Conservation (phyloP, 2,113 vertebrate species). For the Odontophorus gujanensis region DNA sequence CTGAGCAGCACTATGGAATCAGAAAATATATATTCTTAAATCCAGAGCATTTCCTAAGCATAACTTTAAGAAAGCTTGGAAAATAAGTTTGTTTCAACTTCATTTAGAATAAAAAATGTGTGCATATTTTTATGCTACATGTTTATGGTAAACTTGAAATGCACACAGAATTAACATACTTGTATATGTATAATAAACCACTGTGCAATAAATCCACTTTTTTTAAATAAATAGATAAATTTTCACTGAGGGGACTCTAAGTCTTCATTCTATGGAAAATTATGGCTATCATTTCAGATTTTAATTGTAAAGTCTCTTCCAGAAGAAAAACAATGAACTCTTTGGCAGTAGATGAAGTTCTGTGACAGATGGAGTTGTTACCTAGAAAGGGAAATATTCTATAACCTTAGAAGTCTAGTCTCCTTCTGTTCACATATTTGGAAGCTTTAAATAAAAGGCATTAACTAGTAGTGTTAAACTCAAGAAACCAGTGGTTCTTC, state of each 20-base stretch:
- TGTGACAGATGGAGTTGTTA: not conserved
- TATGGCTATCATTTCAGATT: not conserved
- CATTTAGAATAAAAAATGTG: not conserved
- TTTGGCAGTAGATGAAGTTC: not conserved
- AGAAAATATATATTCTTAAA: not conserved
- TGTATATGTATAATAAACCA: not conserved
- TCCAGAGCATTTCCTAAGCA: not conserved
- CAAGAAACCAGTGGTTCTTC: not conserved
- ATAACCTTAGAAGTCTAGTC: fast-evolving
- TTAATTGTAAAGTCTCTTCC: not conserved
- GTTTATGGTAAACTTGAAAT: not conserved
- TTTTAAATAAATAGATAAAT: not conserved
- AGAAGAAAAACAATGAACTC: not conserved
- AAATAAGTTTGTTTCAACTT: not conserved
- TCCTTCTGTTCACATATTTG: not conserved
- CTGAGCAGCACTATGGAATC: not conserved
- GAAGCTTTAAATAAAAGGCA: not conserved
- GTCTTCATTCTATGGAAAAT: not conserved
- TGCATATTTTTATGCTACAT: not conserved
- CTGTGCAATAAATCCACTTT: not conserved
- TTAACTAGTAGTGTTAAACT: not conserved
- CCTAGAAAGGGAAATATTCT: not conserved
- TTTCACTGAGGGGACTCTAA: not conserved
- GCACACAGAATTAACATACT: not conserved
- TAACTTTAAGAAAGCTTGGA: not conserved